Evolutionary conservation across 2,888 invertebrate genomes (phyloP).

Genomic region (Xanthia togata): DNA sequence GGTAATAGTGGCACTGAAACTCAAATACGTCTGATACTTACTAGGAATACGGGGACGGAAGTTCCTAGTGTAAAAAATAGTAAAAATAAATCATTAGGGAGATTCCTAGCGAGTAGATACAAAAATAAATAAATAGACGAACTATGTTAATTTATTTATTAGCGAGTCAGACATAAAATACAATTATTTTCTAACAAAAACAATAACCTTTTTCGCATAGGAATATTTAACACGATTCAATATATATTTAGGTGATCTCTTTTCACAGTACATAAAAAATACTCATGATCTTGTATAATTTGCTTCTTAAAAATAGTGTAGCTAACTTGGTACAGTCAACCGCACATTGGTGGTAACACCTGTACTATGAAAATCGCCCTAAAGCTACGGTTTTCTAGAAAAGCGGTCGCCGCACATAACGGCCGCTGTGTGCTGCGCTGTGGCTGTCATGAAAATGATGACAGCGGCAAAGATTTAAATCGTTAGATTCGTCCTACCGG

Average conservation of each 20-base stretch:
- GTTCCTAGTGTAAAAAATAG: background rate
- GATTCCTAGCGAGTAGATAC: background rate
- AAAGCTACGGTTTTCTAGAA: no score
- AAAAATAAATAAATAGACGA: background rate
- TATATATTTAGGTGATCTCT: conserved; percentile 14
- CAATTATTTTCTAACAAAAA: conserved; percentile 20
- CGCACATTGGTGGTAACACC: background rate
- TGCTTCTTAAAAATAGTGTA: background rate
- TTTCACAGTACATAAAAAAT: conserved; percentile 1
- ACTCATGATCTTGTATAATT: background rate
- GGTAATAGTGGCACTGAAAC: background rate
- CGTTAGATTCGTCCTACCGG: no score
- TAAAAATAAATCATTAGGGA: background rate
- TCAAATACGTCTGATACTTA: background rate
- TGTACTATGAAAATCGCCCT: background rate
- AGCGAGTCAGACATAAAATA: conserved; percentile 26
- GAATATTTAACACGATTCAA: conserved; percentile 5
- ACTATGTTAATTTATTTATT: conserved; percentile 41
- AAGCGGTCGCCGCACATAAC: no score
- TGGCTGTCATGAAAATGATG: no score
- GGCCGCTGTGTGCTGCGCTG: no score
- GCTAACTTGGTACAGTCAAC: background rate
- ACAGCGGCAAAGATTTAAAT: no score
- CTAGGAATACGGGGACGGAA: background rate
- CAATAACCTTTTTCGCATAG: background rate